Base-by-base conservation (phyloP, 2,888 invertebrate genomes). In the Zonitis immaculata region DNA sequence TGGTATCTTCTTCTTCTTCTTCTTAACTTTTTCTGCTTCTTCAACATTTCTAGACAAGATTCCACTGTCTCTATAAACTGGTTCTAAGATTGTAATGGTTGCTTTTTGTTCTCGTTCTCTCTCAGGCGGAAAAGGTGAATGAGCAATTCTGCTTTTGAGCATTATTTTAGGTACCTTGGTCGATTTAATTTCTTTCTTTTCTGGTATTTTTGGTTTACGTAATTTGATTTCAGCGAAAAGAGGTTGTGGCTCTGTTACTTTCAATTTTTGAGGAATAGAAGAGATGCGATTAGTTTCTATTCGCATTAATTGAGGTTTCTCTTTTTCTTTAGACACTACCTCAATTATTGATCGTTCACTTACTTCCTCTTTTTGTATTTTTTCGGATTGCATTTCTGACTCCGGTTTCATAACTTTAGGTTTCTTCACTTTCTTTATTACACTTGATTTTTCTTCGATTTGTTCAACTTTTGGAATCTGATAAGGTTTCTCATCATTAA, bases 131-230 rank as follows among this genome's bases (percentile, higher is more conserved):
- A 79, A 78, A 47, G 77, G 76, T 1, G 79, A 71, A 61, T 79
- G 79, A 44, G 76, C 79, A n/a, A 89, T 86, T 60, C 86, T 80
- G 69, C 89, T 89, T 66, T 86, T 87, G 0, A 90, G 74, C 67
- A 85, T 80, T 45, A 87, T 78, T 71, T 85, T 87, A 0, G 86
- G 87, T 48, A 88, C 73, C 54, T 65, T 67, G 1, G 57, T 66
- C 80, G 56, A 47, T 51, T 67, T 64, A 2, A 56, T 56, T 60
- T 71, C 72, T 59, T 71, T 72, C 49, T 68, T 70, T 45, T 65
- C 60, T 9, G 64, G 54, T 28, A 64, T 52, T 58, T 71, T 73
- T 8, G 70, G 66, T 60, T 74, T 75, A 44, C 66, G 87, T 6
- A 89, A 74, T 75, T 88, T 88, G 2, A 88, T 76, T 72, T 84